Percentiles rank a stretch among this genome's conserved stretches.
phyloP scores from a whole-genome alignment of 2,113 vertebrate species.

The Isichthys henryi region DNA sequence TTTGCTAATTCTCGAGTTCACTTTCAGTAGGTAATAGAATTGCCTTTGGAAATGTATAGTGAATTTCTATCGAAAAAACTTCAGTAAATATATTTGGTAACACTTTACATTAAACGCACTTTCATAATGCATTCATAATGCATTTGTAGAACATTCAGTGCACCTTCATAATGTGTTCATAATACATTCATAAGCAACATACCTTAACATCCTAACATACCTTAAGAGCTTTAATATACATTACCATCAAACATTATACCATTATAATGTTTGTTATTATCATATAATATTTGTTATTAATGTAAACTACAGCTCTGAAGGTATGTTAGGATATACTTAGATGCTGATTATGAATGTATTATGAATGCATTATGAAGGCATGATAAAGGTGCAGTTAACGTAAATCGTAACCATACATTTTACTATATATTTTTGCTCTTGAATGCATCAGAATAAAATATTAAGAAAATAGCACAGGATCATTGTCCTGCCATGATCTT shows the following conservation, averaged over 20 bases:
- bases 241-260: no score
- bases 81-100: not conserved
- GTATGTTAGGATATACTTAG: not conserved
- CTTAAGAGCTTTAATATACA: no score
- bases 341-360: not conserved
- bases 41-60: not conserved
- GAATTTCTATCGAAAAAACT: not conserved
- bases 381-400: not conserved
- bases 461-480: not conserved
- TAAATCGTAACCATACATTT: not conserved
- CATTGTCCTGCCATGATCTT: not conserved
- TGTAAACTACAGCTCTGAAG: not conserved
- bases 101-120: not conserved
- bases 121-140: not conserved
- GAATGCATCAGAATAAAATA: not conserved
- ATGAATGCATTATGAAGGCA: not conserved
- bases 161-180: no score
- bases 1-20: not conserved
- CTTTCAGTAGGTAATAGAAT: not conserved
- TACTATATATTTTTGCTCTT: not conserved
- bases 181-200: no score
- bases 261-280: not conserved
- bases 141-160: not conserved
- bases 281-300: not conserved
- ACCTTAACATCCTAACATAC: no score